These are phyloP conservation scores for Hololepta plana DNA, from an alignment of 2,888 invertebrate species.

Conservation along the genomic window DNA sequence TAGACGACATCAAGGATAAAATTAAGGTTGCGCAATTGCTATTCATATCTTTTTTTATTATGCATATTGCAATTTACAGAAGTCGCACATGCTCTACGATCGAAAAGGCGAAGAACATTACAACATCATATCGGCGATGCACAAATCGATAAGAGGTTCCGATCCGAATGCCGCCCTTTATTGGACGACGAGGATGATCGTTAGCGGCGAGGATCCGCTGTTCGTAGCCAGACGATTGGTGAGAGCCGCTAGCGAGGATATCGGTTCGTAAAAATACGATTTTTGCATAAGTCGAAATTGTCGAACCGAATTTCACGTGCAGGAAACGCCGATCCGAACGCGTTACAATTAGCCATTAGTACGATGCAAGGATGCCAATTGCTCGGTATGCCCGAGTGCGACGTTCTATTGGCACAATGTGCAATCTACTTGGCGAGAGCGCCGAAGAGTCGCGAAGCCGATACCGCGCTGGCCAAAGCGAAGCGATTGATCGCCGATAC, in stretches of 20 bases:
- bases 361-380: slow-evolving; percentile 64
- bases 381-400: slow-evolving; percentile 67
- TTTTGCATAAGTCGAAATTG: slow-evolving; percentile 1
- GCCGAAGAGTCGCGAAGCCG: slow-evolving; percentile 49
- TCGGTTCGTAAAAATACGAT: slow-evolving; percentile 30
- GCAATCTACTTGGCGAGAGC: slow-evolving; percentile 60
- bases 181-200: slow-evolving; percentile 63
- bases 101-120: slow-evolving; percentile 68
- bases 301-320: slow-evolving; percentile 3
- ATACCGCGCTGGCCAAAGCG: slow-evolving; percentile 32
- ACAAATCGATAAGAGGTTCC: slow-evolving; percentile 66
- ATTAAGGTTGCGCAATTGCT: slow-evolving; percentile 34
- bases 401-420: slow-evolving; percentile 59
- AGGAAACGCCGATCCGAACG: slow-evolving; percentile 49
- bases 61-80: slow-evolving; percentile 33
- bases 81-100: slow-evolving; percentile 63
- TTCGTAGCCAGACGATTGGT: slow-evolving; percentile 61
- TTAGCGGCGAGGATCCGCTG: slow-evolving; percentile 63
- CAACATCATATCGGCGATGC: slow-evolving; percentile 64
- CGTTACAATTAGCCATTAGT: slow-evolving; percentile 48
- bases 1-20: slow-evolving; percentile 52
- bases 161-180: slow-evolving; percentile 67
- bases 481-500: slow-evolving; percentile 38
- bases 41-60: slow-evolving; percentile 7
- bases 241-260: slow-evolving; percentile 58